Base-by-base conservation (phyloP, 2,888 invertebrate genomes). In the Bimastos eiseni region DNA sequence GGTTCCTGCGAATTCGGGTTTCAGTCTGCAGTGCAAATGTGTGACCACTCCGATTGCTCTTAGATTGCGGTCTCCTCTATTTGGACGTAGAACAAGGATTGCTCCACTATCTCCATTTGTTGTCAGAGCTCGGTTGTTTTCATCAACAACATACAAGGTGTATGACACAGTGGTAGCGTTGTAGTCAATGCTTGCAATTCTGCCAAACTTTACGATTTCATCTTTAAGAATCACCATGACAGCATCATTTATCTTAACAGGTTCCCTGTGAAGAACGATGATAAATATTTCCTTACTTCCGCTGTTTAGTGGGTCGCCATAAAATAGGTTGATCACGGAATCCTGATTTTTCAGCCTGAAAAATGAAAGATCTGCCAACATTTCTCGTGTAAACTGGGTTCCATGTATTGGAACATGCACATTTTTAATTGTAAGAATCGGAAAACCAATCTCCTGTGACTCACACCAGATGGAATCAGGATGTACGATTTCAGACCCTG, bases 201-300 rank as follows among this genome's bases (percentile, higher is more conserved):
- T 70, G 70, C 70, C 70, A 11, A n/a, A 70, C n/a, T n/a, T n/a
- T 1, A 70, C n/a, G 30, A n/a, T 70, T 70, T 70, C 70, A n/a
- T 70, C n/a, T 70, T n/a, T 70, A n/a, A 70, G 70, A 70, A 70
- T 70, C n/a, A n/a, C 70, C 70, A 70, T 70, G 13, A 70, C 70
- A 3, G 4, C 0, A 11, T 70, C 70, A 11, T 70, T 70, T 70
- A n/a, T n/a, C 70, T n/a, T 30, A n/a, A 70, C 13, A 70, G 70
- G 70, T 70, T n/a, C 70, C n/a, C 70, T 70, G n/a, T 70, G 70
- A 70, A 70, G 70, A n/a, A 70, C 70, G 70, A 70, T n/a, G n/a
- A 8, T 8, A 70, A n/a, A 70, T 8, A n/a, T 70, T 8, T 70
- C 30, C 8, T 70, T 70, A 8, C 30, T n/a, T 70, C 70, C 70